Conservation (phyloP, 2,113 vertebrate genomes). For the Pycnonotus jocosus region DNA sequence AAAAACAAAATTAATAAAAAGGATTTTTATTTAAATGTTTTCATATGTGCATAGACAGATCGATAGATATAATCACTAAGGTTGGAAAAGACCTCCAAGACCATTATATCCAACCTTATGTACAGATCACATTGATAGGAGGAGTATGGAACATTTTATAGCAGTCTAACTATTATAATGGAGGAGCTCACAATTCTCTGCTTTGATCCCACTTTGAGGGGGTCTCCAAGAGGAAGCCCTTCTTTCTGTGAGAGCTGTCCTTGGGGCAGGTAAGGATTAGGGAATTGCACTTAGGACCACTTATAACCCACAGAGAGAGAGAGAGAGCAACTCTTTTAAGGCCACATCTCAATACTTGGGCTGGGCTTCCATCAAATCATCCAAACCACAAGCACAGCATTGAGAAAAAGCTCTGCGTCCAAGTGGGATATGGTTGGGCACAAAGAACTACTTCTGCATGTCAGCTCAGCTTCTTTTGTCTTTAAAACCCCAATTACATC, state of each 20-base stretch:
- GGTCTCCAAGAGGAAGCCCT: background rate
- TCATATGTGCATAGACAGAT: background rate
- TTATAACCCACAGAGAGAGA: background rate
- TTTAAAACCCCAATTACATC: background rate
- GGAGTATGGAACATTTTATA: background rate
- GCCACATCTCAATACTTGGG: background rate
- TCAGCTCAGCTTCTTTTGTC: background rate
- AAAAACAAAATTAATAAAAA: background rate
- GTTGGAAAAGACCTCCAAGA: background rate
- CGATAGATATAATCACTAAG: no score
- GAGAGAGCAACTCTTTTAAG: background rate
- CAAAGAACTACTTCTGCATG: background rate
- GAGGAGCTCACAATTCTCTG: background rate
- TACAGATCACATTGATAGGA: background rate
- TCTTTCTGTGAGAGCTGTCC: background rate
- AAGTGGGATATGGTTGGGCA: background rate
- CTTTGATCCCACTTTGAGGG: background rate
- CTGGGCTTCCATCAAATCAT: background rate
- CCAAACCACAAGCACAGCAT: background rate
- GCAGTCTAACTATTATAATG: background rate
- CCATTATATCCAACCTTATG: background rate
- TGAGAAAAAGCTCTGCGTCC: background rate
- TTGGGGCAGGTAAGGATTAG: background rate
- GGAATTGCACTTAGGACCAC: background rate
- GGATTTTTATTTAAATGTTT: background rate